Percentiles rank a stretch among this genome's conserved stretches.
Evolutionary conservation across 2,797 vertebrate genomes (phyloP).

Genomic region (Acestrorhynchus altus): DNA sequence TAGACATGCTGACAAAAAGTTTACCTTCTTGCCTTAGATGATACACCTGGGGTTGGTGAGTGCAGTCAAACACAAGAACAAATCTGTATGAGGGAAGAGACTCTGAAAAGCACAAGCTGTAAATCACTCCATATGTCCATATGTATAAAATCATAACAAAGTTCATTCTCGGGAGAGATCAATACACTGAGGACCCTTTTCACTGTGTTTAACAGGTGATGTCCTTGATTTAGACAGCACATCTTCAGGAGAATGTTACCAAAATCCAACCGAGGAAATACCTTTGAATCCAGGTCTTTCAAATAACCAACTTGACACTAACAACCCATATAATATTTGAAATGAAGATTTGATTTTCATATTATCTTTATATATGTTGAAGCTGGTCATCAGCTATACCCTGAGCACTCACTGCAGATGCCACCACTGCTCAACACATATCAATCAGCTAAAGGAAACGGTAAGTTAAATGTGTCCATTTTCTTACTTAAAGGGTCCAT

Average conservation of each 20-base stretch:
- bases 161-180: background rate
- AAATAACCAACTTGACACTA: background rate
- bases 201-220: background rate
- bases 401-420: background rate
- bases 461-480: background rate
- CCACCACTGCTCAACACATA: constrained; percentile 1
- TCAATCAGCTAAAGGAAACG: constrained; percentile 2
- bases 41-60: background rate
- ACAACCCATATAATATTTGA: background rate
- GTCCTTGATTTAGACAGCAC: constrained; percentile 50
- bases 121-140: background rate
- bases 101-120: background rate
- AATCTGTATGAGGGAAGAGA: background rate
- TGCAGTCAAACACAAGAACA: constrained; percentile 1
- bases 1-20: background rate
- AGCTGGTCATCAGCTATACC: constrained; percentile 6
- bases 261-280: constrained; percentile 36
- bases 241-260: constrained; percentile 53
- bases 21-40: background rate
- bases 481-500: too few relatives aligned
- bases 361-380: background rate
- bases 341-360: background rate
- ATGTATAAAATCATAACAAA: background rate
- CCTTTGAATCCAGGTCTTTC: constrained; percentile 29
- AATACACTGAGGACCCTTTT: background rate